Percentiles rank a stretch among this genome's conserved stretches.
phyloP scores from a whole-genome alignment of 1,140 invertebrate species.

The Drosophila tsacasi region DNA sequence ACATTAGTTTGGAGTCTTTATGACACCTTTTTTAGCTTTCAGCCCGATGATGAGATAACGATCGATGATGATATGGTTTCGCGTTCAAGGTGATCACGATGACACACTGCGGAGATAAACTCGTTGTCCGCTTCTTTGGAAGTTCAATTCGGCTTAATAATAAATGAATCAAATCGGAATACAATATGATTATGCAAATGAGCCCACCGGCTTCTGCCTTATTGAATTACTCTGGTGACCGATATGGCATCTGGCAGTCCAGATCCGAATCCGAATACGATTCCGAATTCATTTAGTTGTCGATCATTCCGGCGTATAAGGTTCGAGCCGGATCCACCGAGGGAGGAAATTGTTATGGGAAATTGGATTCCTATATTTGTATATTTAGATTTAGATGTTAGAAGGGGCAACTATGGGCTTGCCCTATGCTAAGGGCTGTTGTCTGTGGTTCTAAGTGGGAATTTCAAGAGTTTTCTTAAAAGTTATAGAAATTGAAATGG shows the following conservation, averaged over 20 bases:
- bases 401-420: background rate
- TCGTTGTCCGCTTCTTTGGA: constrained; percentile 57
- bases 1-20: constrained; percentile 37
- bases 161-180: constrained; percentile 60
- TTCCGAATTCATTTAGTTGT: constrained; percentile 37
- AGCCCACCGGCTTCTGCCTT: constrained; percentile 13
- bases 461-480: no score
- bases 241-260: constrained; percentile 11
- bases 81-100: constrained; percentile 30
- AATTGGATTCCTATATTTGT: constrained; percentile 33
- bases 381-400: background rate
- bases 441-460: background rate
- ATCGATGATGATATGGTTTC: constrained; percentile 41
- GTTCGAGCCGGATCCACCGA: constrained; percentile 12
- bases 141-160: constrained; percentile 54
- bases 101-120: constrained; percentile 59
- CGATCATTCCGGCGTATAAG: constrained; percentile 13
- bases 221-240: constrained; percentile 34
- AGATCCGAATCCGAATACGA: constrained; percentile 31
- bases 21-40: constrained; percentile 54
- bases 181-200: constrained; percentile 70
- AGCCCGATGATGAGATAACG: constrained; percentile 39
- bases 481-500: no score
- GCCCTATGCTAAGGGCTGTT: background rate
- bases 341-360: constrained; percentile 34